Evolutionary conservation across 2,797 vertebrate genomes (phyloP).

Genomic region (Yasuhikotakia modesta): DNA sequence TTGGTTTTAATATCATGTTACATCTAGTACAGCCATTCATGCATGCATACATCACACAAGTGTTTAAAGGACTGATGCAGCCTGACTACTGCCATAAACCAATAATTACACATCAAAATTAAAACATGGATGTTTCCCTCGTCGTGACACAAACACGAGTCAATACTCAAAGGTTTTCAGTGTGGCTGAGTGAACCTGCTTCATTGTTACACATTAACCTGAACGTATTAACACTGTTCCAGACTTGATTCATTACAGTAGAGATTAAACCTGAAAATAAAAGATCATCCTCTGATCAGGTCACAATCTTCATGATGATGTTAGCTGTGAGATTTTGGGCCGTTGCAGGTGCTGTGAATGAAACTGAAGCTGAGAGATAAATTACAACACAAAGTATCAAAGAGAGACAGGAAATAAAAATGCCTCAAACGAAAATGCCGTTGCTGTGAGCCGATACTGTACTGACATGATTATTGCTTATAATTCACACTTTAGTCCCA

Average conservation of each 20-base stretch:
- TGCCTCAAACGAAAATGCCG: neutral
- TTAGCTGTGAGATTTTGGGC: neutral
- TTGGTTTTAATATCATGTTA: too few relatives aligned
- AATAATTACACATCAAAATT: too few relatives aligned
- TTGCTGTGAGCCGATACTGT: constrained; percentile 13
- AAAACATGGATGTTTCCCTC: too few relatives aligned
- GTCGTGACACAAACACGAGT: constrained; percentile 77
- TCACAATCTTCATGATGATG: constrained; percentile 5
- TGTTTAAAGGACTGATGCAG: too few relatives aligned
- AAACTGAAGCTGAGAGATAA: neutral
- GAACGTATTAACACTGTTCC: constrained; percentile 70
- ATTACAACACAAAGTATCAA: neutral
- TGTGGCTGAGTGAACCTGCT: constrained; percentile 62
- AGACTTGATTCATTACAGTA: constrained; percentile 65
- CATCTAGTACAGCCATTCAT: too few relatives aligned
- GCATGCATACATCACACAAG: too few relatives aligned
- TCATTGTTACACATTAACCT: constrained; percentile 67
- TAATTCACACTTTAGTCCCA: neutral
- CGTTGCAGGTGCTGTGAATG: neutral
- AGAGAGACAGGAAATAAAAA: constrained; percentile 14
- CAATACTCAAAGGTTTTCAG: constrained; percentile 72
- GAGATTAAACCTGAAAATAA: too few relatives aligned
- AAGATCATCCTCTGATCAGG: too few relatives aligned
- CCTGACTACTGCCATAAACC: too few relatives aligned
- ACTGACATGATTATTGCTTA: constrained; percentile 49